Conservation (phyloP, 2,888 invertebrate genomes). For the Zelleria hepariella region DNA sequence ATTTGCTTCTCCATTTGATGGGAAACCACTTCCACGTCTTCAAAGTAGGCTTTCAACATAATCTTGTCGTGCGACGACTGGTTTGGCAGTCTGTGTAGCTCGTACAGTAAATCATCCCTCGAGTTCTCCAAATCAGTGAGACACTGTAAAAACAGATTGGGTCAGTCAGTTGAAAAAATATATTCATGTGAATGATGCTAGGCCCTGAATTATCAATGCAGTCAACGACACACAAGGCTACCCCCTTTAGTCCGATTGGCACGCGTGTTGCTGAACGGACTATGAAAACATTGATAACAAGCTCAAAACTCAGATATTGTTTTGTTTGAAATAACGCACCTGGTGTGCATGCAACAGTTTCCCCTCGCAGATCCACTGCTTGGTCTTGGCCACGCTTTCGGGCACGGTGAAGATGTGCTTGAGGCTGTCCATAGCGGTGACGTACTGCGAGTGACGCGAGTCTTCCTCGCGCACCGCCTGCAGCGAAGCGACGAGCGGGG, state of each 20-base stretch:
- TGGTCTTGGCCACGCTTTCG: constrained; percentile 94
- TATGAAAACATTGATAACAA: no score
- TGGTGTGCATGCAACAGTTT: constrained; percentile 96
- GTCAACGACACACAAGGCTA: no score
- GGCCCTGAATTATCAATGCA: no score
- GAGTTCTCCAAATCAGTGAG: constrained; percentile 97
- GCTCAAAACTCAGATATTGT: no score
- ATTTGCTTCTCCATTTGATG: constrained; percentile 92
- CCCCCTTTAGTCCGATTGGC: no score
- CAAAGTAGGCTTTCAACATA: constrained; percentile 95
- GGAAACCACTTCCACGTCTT: constrained; percentile 93
- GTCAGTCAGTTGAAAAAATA: neutral
- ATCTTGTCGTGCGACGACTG: constrained; percentile 92
- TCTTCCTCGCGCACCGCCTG: constrained; percentile 93
- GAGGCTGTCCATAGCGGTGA: constrained; percentile 97
- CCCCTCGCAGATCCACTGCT: constrained; percentile 94
- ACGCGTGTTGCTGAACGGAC: no score
- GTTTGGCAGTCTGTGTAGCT: constrained; percentile 93
- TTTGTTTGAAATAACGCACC: constrained; percentile 35
- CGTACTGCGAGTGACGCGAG: constrained; percentile 95
- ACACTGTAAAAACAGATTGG: constrained; percentile 68
- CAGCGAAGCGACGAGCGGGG: constrained; percentile 84
- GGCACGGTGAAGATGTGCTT: constrained; percentile 99
- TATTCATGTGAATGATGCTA: no score
- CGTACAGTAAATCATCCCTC: constrained; percentile 94